A percentile compares a stretch with the other conserved stretches of the same genome.
phyloP scores from a whole-genome alignment of 2,113 vertebrate genomes.

The Periophthalmodon schlosseri region DNA sequence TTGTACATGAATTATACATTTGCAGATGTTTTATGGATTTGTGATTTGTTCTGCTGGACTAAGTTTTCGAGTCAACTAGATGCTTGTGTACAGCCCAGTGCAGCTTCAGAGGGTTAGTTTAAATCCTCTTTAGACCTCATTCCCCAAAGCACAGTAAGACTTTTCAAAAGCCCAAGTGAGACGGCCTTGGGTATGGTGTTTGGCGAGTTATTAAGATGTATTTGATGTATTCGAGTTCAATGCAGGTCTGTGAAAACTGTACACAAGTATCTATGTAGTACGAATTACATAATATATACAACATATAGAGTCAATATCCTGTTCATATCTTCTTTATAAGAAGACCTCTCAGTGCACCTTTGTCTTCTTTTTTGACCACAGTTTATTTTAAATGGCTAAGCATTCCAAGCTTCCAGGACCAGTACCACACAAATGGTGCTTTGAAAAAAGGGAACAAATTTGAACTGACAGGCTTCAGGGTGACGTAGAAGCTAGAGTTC shows the following conservation, averaged over 20 bases:
- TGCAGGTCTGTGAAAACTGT: slow-evolving; percentile 56
- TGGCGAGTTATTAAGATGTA: slow-evolving; percentile 23
- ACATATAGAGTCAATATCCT: slow-evolving; percentile 53
- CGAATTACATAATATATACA: slow-evolving; percentile 50
- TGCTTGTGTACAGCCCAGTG: slow-evolving; percentile 64
- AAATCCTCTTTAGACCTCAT: slow-evolving; percentile 63
- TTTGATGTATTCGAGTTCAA: slow-evolving; percentile 32
- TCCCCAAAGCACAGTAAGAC: slow-evolving; percentile 69
- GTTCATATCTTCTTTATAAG: slow-evolving; percentile 84
- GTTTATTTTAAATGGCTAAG: slow-evolving; percentile 67
- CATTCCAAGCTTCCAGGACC: slow-evolving; percentile 54
- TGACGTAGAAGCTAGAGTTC: slow-evolving; percentile 44
- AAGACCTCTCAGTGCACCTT: slow-evolving; percentile 77
- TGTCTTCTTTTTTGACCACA: slow-evolving; percentile 63
- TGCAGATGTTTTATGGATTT: slow-evolving; percentile 67
- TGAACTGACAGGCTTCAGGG: slow-evolving; percentile 53
- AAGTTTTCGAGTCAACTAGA: slow-evolving; percentile 50
- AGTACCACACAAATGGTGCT: slow-evolving; percentile 56
- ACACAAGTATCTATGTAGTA: slow-evolving; percentile 52
- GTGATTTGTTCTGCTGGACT: slow-evolving; percentile 65
- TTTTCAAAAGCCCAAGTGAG: slow-evolving; percentile 34
- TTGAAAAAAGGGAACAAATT: slow-evolving; percentile 43
- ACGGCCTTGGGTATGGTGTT: slow-evolving; percentile 32
- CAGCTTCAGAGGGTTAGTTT: slow-evolving; percentile 66
- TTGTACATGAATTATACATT: slow-evolving; percentile 71